phyloP scores from a whole-genome alignment of 2,888 invertebrate species.

The Drepanosiphum platanoidis region DNA sequence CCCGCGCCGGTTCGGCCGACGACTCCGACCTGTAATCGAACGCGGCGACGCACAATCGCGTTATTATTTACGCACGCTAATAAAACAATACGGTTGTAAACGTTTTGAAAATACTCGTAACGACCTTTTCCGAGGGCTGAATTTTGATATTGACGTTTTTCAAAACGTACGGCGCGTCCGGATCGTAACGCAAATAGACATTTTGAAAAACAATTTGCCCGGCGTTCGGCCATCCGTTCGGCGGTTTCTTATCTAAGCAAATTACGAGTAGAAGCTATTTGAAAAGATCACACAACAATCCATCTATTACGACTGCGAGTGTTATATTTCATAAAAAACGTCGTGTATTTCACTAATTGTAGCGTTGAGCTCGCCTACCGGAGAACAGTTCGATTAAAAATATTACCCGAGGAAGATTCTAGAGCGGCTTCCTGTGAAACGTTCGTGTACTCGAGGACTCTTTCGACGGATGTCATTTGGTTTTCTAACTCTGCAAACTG shows the following conservation, averaged over 20 bases:
- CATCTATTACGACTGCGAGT: too few species aligned
- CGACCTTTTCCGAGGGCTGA: conserved; percentile 74
- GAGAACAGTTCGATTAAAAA: too few species aligned
- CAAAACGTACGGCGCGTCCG: conserved; percentile 78
- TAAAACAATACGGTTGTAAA: too few species aligned
- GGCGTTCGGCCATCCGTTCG: conserved; percentile 74
- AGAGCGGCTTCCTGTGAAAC: conserved; percentile 63
- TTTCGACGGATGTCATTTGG: conserved; percentile 61
- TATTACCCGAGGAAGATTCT: too few species aligned
- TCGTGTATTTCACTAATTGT: too few species aligned
- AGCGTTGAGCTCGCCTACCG: too few species aligned
- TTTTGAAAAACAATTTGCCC: conserved; percentile 78
- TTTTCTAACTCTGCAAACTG: conserved; percentile 58
- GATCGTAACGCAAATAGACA: conserved; percentile 78
- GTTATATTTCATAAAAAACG: too few species aligned
- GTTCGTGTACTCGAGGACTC: conserved; percentile 56
- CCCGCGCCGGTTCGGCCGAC: conserved; percentile 77
- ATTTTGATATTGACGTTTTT: conserved; percentile 76
- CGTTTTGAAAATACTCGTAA: conserved; percentile 65
- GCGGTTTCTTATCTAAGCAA: too few species aligned
- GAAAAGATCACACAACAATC: too few species aligned
- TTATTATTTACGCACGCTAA: too few species aligned
- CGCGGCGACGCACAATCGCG: too few species aligned
- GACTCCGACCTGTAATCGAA: conserved; percentile 71
- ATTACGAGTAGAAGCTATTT: too few species aligned